Base-by-base conservation (phyloP, 2,113 vertebrate genomes). In the Phyllostomus hastatus region DNA sequence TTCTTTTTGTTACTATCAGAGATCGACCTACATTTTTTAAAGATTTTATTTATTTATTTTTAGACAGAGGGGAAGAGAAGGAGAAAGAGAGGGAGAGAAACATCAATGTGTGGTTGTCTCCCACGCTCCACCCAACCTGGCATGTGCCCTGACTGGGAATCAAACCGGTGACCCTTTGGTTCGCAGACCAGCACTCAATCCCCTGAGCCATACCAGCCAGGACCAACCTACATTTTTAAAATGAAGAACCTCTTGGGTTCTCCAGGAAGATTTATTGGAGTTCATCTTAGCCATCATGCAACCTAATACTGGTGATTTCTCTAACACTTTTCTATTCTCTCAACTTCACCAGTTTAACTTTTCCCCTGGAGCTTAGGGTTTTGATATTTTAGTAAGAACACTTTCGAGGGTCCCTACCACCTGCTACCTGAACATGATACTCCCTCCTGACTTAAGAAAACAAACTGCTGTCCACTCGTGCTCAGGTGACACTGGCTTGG, bases 1-100 rank as follows among this genome's bases (percentile, higher is more conserved):
- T 96, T 95, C 48, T 52, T 96, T 88, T 78, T 69, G 43, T 81
- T 78, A 85, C 10, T 59, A 3, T 72, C 52, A 82, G 24, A 90
- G 69, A 70, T 38, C 85, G 26, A 59, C n/a, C 52, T 85, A 78
- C 24, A 59, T 86, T 93, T 75, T 75, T 41, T 8, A 22, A 57
- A 57, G 54, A 57, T 57, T 57, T 57, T 57, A 57, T 57, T 20
- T 57, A 57, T 57, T 57, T 57, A 57, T 57, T 57, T 57, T 57
- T 22, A 57, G 19, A 57, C 17, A 54, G 54, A 57, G 54, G 54
- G 20, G 6, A 57, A 57, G 54, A 19, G 54, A 57, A 19, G 54
- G 54, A 22, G 6, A 54, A 54, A 22, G 54, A 57, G 20, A 54
- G 54, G 54, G 20, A 22, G 54, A 57, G 20, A 57, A 57, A 57